Conservation (phyloP, 2,797 vertebrate species). For the Pangasius djambal region DNA sequence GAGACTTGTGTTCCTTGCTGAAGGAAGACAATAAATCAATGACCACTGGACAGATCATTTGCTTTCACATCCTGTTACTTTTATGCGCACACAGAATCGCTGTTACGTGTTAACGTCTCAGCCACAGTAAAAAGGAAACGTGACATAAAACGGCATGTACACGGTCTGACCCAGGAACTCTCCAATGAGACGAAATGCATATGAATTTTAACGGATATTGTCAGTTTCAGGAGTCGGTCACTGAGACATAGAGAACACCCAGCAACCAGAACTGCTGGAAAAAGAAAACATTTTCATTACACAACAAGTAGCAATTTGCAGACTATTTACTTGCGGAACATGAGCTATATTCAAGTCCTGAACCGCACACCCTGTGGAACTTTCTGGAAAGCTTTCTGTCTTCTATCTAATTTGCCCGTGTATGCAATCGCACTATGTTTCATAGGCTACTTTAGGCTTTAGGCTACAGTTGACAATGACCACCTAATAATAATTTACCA, state of each 20-base stretch:
- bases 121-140: not conserved
- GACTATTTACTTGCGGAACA: too few relatives aligned
- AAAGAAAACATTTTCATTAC: too few relatives aligned
- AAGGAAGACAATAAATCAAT: slow-evolving; percentile 1
- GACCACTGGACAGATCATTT: not conserved
- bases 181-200: not conserved
- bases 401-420: not conserved
- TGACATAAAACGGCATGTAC: not conserved
- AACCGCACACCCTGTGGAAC: not conserved
- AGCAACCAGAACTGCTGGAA: not conserved
- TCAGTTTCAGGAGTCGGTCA: not conserved
- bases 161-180: not conserved
- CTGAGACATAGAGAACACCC: not conserved
- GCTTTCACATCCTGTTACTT: not conserved
- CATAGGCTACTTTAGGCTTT: too few relatives aligned
- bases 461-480: not conserved
- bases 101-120: not conserved
- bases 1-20: slow-evolving; percentile 84
- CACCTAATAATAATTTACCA: not conserved
- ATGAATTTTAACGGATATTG: not conserved
- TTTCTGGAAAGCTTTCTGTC: not conserved
- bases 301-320: too few relatives aligned
- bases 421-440: too few relatives aligned
- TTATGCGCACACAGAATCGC: not conserved
- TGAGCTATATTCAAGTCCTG: not conserved